Conservation (phyloP, 1,140 invertebrate species). For the Calycopis cecrops region DNA sequence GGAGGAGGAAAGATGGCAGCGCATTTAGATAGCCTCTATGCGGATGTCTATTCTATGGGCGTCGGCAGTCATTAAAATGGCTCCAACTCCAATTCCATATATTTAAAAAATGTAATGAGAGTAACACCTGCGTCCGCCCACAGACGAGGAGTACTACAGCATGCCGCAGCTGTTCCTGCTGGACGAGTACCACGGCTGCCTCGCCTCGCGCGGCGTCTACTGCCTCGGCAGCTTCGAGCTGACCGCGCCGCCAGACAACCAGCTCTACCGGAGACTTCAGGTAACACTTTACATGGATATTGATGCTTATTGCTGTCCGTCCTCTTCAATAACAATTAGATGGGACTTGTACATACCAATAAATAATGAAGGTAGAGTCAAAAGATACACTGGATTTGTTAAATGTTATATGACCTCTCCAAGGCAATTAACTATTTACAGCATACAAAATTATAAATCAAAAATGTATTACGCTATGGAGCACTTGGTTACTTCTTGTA, state of each 20-base stretch:
- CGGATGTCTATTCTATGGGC: too few species aligned
- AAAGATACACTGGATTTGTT: too few species aligned
- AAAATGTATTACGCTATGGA: too few species aligned
- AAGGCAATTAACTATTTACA: too few species aligned
- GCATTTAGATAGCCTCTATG: too few species aligned
- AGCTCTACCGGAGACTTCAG: slow-evolving; percentile 42
- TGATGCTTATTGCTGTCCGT: not conserved
- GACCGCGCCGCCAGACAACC: slow-evolving; percentile 18
- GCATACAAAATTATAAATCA: too few species aligned
- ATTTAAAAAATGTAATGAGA: too few species aligned
- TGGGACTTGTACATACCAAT: not conserved
- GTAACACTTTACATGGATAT: slow-evolving; percentile 24
- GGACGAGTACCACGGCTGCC: slow-evolving; percentile 49
- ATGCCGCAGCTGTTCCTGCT: slow-evolving; percentile 54
- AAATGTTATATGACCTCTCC: too few species aligned
- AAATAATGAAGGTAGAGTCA: not conserved
- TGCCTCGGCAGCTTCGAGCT: slow-evolving; percentile 62
- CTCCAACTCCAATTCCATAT: too few species aligned
- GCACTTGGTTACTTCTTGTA: too few species aligned
- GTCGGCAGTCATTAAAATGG: too few species aligned
- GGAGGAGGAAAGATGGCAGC: too few species aligned
- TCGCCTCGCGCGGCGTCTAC: slow-evolving; percentile 40
- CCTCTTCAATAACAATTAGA: not conserved
- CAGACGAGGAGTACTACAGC: slow-evolving; percentile 57
- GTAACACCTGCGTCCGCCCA: slow-evolving; percentile 12